Evolutionary conservation across 2,888 invertebrate genomes (phyloP), one percentile per base, ranked within the genome.

Genomic region (Bombylius major): DNA sequence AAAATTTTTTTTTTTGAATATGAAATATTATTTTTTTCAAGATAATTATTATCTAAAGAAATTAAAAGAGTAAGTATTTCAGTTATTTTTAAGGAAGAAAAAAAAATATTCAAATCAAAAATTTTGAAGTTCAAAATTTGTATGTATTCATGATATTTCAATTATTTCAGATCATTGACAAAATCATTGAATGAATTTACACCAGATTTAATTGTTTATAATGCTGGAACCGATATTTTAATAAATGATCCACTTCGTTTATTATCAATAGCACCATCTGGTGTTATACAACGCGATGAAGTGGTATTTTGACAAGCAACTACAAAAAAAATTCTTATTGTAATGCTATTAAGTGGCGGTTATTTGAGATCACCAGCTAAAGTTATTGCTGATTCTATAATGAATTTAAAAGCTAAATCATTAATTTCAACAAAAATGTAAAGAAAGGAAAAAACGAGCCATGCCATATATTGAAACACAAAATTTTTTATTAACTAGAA

Each of bases 161-260:
- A n/a, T 23, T 31, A 33, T 57, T 77, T 45, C 67, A 89, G 89
- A 58, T 80, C 84, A 66, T 74, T 91, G 31, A 79, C 79, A 61
- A 79, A 76, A 47, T 84, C 89, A 0, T 69, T 90, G 31, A 69
- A 76, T 1, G 83, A 87, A 66, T 92, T 89, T 67, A 75, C 75
- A 53, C 89, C 93, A 0, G 86, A 93, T 67, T 76, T 93, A 33
- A 75, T 93, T 50, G 80, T 94, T n/a, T 94, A 91, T 73, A 93
- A 94, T 73, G 93, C 94, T n/a, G 94, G 93, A 0, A 93, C 93
- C 1, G 93, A 94, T 70, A 78, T 91, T 42, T 72, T 94, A 45
- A 78, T 80, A 58, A 83, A 85, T 0, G 93, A 94, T 72, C 83
- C 86, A 0, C 75, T 93, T 7, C 93, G 93, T 0, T 75, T 78